Conservation (phyloP, 2,113 vertebrate genomes). For the Cyrtonyx montezumae region DNA sequence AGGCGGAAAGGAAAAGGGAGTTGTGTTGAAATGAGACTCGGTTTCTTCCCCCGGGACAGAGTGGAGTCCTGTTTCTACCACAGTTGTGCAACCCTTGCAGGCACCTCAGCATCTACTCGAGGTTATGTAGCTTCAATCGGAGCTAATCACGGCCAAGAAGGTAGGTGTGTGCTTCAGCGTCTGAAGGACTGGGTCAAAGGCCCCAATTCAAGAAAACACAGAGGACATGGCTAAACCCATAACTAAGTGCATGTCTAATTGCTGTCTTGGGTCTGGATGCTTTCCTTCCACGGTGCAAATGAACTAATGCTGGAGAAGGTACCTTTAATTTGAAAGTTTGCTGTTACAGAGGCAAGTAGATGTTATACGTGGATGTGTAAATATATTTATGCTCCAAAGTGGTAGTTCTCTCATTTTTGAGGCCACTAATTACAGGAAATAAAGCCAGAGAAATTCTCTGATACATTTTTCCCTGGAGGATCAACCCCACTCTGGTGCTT, state of each 20-base stretch:
- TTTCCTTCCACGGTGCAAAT: constrained; percentile 25
- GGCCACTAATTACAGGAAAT: constrained; percentile 66
- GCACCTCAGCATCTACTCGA: neutral
- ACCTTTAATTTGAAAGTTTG: constrained; percentile 70
- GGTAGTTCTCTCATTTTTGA: constrained; percentile 60
- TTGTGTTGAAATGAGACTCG: neutral
- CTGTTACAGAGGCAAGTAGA: constrained; percentile 51
- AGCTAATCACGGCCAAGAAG: neutral
- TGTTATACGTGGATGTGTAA: constrained; percentile 45
- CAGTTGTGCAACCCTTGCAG: constrained; percentile 8
- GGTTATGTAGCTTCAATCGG: neutral
- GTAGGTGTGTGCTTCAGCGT: constrained; percentile 47
- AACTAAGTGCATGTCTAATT: constrained; percentile 59
- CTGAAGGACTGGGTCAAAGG: constrained; percentile 59
- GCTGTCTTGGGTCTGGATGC: constrained; percentile 40
- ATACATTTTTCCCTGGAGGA: constrained; percentile 48
- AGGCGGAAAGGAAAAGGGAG: neutral
- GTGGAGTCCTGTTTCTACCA: neutral
- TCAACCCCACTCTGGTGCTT: neutral
- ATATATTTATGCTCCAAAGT: constrained; percentile 55
- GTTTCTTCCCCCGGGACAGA: neutral
- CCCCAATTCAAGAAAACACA: constrained; percentile 19
- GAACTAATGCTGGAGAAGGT: constrained; percentile 42
- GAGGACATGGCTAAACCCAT: constrained; percentile 47
- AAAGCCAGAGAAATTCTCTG: constrained; percentile 67